Percentiles rank a stretch among this genome's conserved stretches.
These are phyloP conservation scores for Nemoura dubitans DNA, from an alignment of 2,888 invertebrate species.

Conservation along the genomic window DNA sequence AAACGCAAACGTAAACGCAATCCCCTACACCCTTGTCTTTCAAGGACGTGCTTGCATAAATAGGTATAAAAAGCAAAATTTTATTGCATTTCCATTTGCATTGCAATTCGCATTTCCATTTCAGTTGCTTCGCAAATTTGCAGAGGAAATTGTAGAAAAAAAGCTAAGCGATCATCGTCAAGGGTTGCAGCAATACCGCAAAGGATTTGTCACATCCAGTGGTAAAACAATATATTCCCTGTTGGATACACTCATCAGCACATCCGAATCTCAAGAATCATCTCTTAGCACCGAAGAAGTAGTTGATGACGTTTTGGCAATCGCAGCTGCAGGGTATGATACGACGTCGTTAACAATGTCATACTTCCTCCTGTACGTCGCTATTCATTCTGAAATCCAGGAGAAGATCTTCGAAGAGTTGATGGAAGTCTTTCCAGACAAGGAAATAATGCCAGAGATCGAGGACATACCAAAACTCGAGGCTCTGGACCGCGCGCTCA, in stretches of 20 bases:
- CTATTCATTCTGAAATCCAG: constrained; percentile 48
- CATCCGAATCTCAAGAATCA: constrained; percentile 25
- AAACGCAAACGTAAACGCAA: no score
- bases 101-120: no score
- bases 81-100: no score
- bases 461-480: neutral
- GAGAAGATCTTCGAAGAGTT: neutral
- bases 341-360: constrained; percentile 47
- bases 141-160: neutral
- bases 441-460: neutral
- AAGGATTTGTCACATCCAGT: neutral
- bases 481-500: neutral
- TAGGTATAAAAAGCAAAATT: no score
- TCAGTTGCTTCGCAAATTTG: neutral
- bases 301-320: constrained; percentile 49
- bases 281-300: constrained; percentile 43
- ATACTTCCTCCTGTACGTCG: constrained; percentile 48
- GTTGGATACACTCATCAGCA: neutral
- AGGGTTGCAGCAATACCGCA: neutral
- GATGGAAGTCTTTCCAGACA: neutral
- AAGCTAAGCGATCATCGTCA: neutral
- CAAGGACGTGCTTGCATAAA: no score
- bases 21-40: no score
- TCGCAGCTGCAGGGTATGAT: constrained; percentile 50
- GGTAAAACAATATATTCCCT: neutral